phyloP scores from a whole-genome alignment of 2,797 vertebrate genomes.

The Myioborus miniatus region DNA sequence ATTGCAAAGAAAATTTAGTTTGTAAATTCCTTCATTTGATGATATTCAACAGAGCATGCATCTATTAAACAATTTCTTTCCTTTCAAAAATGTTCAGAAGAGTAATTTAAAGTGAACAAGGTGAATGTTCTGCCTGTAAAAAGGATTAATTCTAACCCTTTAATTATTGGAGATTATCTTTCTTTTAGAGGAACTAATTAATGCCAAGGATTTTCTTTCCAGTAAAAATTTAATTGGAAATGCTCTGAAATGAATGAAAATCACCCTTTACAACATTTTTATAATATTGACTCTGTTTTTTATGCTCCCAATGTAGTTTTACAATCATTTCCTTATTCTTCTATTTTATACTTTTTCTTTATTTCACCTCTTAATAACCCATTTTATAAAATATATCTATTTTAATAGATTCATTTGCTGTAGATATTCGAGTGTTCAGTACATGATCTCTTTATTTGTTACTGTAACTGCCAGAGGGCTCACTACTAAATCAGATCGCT shows the following conservation, averaged over 20 bases:
- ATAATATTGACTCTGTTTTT: neutral
- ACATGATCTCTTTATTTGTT: neutral
- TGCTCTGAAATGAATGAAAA: conserved; percentile 13
- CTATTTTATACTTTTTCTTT: neutral
- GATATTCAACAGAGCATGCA: neutral
- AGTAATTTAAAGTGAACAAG: neutral
- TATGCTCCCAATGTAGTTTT: neutral
- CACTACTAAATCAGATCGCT: neutral
- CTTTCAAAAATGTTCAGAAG: neutral
- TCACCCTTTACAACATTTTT: neutral
- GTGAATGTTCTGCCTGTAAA: neutral
- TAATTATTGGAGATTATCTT: conserved; percentile 45
- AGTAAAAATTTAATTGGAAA: conserved; percentile 7
- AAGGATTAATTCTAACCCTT: conserved; percentile 6
- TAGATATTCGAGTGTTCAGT: neutral
- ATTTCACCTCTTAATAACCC: neutral
- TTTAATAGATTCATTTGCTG: neutral
- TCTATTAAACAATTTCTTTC: neutral
- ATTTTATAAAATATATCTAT: neutral
- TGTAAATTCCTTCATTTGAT: neutral
- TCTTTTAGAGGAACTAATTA: conserved; percentile 29
- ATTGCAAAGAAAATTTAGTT: neutral
- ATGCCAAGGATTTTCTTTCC: neutral
- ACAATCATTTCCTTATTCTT: neutral
- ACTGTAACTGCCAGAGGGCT: neutral